Conservation (phyloP, 2,113 vertebrate species). For the Thermophis baileyi region DNA sequence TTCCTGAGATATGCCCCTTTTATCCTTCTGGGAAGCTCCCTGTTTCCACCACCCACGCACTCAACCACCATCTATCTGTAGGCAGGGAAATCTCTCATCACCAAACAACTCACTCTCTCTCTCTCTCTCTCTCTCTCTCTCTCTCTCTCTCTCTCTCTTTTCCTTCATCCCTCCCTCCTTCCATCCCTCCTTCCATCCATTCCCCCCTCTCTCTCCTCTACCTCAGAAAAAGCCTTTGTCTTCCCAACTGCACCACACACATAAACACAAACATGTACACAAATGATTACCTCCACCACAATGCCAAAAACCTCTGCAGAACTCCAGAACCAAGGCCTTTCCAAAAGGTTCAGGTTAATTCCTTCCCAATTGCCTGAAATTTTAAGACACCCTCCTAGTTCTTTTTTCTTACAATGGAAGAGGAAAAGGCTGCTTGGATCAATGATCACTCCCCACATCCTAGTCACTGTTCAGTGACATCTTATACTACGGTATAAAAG, state of each 20-base stretch:
- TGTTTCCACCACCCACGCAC: background rate
- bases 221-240: background rate
- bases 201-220: no score
- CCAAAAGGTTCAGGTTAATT: background rate
- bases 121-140: background rate
- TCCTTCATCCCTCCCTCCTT: background rate
- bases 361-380: background rate
- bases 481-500: background rate
- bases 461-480: background rate
- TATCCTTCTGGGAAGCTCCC: background rate
- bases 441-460: background rate
- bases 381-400: background rate
- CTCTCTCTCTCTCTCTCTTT: background rate
- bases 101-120: background rate
- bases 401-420: background rate
- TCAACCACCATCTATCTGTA: background rate
- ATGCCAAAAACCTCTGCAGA: background rate
- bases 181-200: background rate
- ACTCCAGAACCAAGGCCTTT: slow-evolving; percentile 16
- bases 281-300: background rate
- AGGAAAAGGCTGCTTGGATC: background rate
- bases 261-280: background rate
- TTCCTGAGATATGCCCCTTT: background rate
- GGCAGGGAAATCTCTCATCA: background rate
- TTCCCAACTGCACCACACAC: background rate